Evolutionary conservation across 37 sponge, comb jelly and placozoan species (phyloP).

Genomic region (Eunapius fragilis): DNA sequence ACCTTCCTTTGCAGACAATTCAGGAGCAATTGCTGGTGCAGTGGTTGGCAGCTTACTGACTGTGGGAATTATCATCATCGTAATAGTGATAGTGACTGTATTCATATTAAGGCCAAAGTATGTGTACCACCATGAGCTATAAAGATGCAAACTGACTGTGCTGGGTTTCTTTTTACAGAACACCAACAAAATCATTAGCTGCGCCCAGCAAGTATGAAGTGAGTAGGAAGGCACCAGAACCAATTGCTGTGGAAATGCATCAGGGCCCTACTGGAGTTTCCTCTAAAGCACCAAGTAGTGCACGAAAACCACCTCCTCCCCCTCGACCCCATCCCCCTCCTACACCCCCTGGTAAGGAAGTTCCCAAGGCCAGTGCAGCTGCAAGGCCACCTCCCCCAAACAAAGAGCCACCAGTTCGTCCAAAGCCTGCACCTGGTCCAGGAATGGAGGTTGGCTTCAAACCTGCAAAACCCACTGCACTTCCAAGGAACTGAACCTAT

Average conservation of each 20-base stretch:
- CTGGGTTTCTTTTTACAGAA: not conserved
- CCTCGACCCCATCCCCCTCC: not conserved
- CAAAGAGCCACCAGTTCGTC: not conserved
- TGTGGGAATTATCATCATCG: not conserved
- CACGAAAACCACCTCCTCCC: not conserved
- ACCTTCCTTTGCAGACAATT: not conserved
- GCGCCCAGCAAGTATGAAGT: not conserved
- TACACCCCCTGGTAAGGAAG: not conserved
- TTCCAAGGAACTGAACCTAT: not conserved
- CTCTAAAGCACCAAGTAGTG: not conserved
- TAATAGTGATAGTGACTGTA: not conserved
- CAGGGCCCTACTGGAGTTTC: not conserved
- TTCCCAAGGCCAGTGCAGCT: not conserved
- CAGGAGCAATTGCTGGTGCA: not conserved
- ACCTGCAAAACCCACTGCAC: not conserved
- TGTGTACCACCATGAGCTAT: not conserved
- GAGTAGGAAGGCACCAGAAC: not conserved
- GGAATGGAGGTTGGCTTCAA: not conserved
- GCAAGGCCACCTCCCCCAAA: not conserved
- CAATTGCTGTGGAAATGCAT: not conserved
- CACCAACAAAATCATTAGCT: not conserved
- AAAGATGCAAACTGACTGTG: not conserved
- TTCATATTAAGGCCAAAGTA: not conserved
- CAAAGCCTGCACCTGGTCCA: not conserved
- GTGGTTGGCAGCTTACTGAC: not conserved